Evolutionary conservation across 2,888 invertebrate genomes (phyloP), one percentile per base, ranked within the genome.

Genomic region (Lepidonotus clava): DNA sequence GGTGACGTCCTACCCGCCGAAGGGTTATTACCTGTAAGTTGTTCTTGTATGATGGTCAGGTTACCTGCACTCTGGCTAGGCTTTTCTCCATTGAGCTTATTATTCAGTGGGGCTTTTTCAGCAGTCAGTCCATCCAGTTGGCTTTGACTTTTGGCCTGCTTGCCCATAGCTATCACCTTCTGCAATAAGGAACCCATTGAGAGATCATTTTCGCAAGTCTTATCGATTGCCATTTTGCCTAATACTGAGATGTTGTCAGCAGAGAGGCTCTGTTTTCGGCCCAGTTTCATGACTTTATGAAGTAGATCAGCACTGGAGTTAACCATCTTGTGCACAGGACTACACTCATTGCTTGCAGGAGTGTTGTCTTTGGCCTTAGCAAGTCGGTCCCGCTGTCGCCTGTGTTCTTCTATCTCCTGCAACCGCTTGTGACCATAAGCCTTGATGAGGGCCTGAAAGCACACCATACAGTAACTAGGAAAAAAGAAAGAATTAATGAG

Each of bases 381-480:
- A 40, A 86, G 40, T n/a, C 53, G 53, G 0, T 87, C 36, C 51
- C 86, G 34, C 56, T 89, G 88, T n/a, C 87, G 66, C 61, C 88
- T 88, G 85, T 89, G 88, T 1, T 88, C 90, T 36, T 85, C 88
- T 32, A 90, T 85, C 66, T 90, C 90, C 86, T 87, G 87, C 34
- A 90, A 87, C 8, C 90, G 80, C 66, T 85, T 86, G n/a, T 85
- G 86, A 32, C 89, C 90, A 40, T 88, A 90, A 36, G 88, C 85
- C 83, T 88, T 90, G 56, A 90, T 90, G 56, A 90, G 86, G 46
- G 86, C 88, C 90, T 90, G 87, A n/a, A 87, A 86, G 51, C 32
- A 80, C 51, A 86, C 36, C 77, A 86, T 46, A 67, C 67, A 76
- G 83, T 71, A 71, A 71, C 71, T 38, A 71, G 71, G 38, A 61